phyloP scores from a whole-genome alignment of 92 coral and sea anemone species.

The Micromussa lordhowensis region DNA sequence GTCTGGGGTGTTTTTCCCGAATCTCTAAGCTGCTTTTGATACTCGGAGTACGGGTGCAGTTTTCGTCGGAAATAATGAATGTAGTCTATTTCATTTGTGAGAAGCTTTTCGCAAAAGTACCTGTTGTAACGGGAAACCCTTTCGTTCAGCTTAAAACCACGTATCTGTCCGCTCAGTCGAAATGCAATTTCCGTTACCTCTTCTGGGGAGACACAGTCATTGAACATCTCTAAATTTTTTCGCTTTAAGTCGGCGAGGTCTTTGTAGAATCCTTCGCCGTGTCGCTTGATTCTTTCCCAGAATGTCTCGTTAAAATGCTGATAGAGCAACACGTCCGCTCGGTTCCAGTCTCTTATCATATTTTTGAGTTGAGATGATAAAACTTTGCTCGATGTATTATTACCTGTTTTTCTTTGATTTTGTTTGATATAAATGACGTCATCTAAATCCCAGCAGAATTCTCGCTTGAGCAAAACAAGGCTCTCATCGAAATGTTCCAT shows the following conservation, averaged over 20 bases:
- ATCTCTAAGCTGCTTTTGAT: slow-evolving; percentile 69
- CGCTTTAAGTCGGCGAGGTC: slow-evolving; percentile 80
- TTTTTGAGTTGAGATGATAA: slow-evolving; percentile 41
- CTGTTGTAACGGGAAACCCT: slow-evolving; percentile 73
- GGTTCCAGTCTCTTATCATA: slow-evolving; percentile 84
- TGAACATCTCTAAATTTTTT: slow-evolving; percentile 72
- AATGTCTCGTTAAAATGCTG: slow-evolving; percentile 86
- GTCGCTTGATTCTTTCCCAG: slow-evolving; percentile 83
- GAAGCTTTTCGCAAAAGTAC: slow-evolving; percentile 89
- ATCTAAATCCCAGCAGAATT: slow-evolving; percentile 92
- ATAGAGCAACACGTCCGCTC: slow-evolving; percentile 87
- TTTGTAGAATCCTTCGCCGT: slow-evolving; percentile 80
- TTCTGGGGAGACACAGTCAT: slow-evolving; percentile 79
- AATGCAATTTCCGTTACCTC: slow-evolving; percentile 80
- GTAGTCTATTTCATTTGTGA: slow-evolving; percentile 90
- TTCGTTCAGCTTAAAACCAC: slow-evolving; percentile 73
- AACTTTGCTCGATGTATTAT: slow-evolving; percentile 20
- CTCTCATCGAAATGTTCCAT: slow-evolving; percentile 99
- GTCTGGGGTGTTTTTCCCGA: slow-evolving; percentile 13
- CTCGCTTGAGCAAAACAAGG: slow-evolving; percentile 84
- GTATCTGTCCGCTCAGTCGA: slow-evolving; percentile 63
- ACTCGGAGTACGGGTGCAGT: slow-evolving; percentile 74
- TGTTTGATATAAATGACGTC: slow-evolving; percentile 88
- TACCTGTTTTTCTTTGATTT: slow-evolving; percentile 75
- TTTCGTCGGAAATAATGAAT: slow-evolving; percentile 87